Evolutionary conservation across 2,113 vertebrate species (phyloP), one percentile per base, ranked within the genome.

Genomic region (Vulpes ferrilata): DNA sequence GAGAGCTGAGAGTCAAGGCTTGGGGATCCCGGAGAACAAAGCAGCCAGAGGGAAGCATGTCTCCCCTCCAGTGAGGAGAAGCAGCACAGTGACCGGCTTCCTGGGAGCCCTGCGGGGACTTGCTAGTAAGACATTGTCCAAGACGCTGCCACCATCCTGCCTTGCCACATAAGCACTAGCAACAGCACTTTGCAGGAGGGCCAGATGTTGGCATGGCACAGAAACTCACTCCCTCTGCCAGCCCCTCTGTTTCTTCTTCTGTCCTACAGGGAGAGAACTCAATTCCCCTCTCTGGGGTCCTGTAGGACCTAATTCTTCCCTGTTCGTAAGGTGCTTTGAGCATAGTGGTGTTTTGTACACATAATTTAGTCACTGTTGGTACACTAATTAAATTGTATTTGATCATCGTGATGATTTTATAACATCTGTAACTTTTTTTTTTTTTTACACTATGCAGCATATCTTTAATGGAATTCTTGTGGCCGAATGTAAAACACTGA

Each of bases 381-480:
- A 78, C 27, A 74, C 38, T 84, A 85, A 93, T 92, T 95, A 96
- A 89, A 84, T 78, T 85, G 38, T 35, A 92, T 78, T 94, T 97
- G 90, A 79, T 82, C 90, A 97, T 73, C 94, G 73, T 64, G 78
- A 97, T 90, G 92, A 93, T 88, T 97, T 95, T 97, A 90, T 88
- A 96, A 60, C 60, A 82, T 79, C 88, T 93, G 74, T 82, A 92
- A 60, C 79, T 86, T 95, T 74, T 73, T 57, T 95, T 78, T 74
- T 73, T 57, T 92, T 95, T 88, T 48, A 79, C 19, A 71, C 53
- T 23, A 35, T 1, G 25, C 51, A 53, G 71, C 60, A 67, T 48
- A 71, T 69, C 84, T 90, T 83, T 88, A 89, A 78, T 79, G 74
- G 83, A n/a, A 82, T 85, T 90, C 59, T 43, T 87, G 15, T 38